Evolutionary conservation across 1,140 invertebrate species (phyloP), one percentile per base, ranked within the genome.

Genomic region (Drosophila sechellia): DNA sequence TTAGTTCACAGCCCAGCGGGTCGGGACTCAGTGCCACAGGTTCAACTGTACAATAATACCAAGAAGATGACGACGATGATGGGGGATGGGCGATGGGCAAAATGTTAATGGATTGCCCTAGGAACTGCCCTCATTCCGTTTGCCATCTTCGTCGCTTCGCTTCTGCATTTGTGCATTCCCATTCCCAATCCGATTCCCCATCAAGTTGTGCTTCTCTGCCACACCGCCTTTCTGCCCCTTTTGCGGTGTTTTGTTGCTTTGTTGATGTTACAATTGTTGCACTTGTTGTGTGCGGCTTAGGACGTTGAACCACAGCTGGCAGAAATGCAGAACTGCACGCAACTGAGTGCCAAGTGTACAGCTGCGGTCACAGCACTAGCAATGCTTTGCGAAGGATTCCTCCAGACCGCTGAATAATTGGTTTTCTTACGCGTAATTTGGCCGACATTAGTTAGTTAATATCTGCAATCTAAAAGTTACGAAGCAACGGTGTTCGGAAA

Each of bases 261-360:
- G 52, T 52, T 78, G 37, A 45, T 80, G 71, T 39, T 76, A 61
- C 70, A 70, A 64, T 79, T 80, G 60, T 61, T 81, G 81, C 80
- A 86, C 81, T 85, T 85, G 81, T 85, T 85, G 81, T 77, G 72
- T 79, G 81, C 78, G 76, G 69, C 79, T 50, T 77, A 84, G 81
- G 77, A 80, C 81, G 83, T 87, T 86, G 81, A 86, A 87, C 81
- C 58, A 77, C 40, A 75, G 56, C 54, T 56, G 66, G 72, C 56
- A 25, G 53, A 77, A 54, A n/a, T 50, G 40, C 60, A 60, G 22
- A 52, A 35, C 27, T 34, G 48, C 61, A 81, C 35, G 55, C 73
- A 77, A 74, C 46, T 56, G 42, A 13, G 43, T 42, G 64, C 52
- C 27, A 52, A 56, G n/a, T 27, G 31, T 20, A 68, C 59, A 68